phyloP scores from a whole-genome alignment of 2,888 invertebrate genomes.

The Operophtera brumata region DNA sequence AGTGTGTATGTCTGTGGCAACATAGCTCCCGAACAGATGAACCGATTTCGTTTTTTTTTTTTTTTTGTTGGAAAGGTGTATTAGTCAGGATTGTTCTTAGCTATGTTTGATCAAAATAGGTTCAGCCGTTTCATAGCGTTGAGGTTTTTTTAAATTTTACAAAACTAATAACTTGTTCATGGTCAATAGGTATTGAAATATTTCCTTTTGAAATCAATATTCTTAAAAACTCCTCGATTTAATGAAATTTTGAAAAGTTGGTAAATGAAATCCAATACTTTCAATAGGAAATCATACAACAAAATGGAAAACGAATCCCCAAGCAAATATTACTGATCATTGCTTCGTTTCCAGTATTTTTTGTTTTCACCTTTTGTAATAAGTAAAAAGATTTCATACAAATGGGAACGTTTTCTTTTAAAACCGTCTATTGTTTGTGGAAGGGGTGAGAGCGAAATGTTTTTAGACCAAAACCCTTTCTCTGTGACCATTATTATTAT shows the following conservation, averaged over 20 bases:
- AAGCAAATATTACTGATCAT: constrained; percentile 17
- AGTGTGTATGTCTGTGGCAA: too few species aligned
- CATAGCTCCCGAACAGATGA: too few species aligned
- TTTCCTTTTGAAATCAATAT: not conserved
- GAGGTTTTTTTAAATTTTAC: too few species aligned
- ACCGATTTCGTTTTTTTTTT: too few species aligned
- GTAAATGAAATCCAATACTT: not conserved
- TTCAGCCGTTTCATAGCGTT: too few species aligned
- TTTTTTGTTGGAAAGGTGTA: too few species aligned
- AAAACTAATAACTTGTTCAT: too few species aligned
- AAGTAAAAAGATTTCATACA: constrained; percentile 45
- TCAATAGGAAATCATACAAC: constrained; percentile 6
- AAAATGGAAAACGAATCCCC: constrained; percentile 5
- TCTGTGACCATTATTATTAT: constrained; percentile 25
- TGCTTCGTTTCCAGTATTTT: constrained; percentile 13
- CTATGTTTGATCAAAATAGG: too few species aligned
- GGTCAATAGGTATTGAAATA: too few species aligned
- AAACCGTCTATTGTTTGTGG: constrained; percentile 51
- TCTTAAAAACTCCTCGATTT: not conserved
- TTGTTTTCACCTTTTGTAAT: constrained; percentile 40
- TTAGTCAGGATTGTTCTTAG: too few species aligned
- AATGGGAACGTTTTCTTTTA: constrained; percentile 52
- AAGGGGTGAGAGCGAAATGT: constrained; percentile 38
- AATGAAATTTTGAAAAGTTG: not conserved
- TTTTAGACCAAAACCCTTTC: constrained; percentile 41